Evolutionary conservation across 2,797 vertebrate genomes (phyloP).

Genomic region (Sebastes minor): DNA sequence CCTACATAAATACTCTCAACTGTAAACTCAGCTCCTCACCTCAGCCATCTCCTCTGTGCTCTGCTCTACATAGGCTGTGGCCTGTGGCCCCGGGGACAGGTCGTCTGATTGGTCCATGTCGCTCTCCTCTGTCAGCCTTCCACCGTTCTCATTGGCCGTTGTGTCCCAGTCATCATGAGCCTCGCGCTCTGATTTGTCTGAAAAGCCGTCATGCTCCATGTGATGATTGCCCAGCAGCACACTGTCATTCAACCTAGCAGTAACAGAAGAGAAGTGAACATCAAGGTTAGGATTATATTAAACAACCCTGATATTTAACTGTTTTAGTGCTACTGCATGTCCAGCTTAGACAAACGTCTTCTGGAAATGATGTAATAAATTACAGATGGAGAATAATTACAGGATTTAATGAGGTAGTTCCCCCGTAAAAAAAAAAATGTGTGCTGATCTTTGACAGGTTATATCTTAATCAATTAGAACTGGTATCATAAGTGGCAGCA

Average conservation of each 20-base stretch:
- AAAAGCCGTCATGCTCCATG: slow-evolving; percentile 92
- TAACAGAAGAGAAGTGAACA: slow-evolving; percentile 30
- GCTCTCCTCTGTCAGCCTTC: slow-evolving; percentile 88
- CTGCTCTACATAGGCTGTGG: slow-evolving; percentile 92
- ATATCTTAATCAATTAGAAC: not conserved
- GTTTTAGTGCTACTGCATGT: not conserved
- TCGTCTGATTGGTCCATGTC: slow-evolving; percentile 92
- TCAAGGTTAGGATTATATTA: not conserved
- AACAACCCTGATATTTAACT: not conserved
- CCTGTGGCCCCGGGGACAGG: slow-evolving; percentile 75
- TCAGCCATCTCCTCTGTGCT: slow-evolving; percentile 92
- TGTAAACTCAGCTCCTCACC: slow-evolving; percentile 74
- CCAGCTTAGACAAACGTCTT: not conserved
- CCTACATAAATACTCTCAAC: not conserved
- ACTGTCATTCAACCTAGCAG: slow-evolving; percentile 86
- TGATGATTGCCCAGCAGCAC: slow-evolving; percentile 84
- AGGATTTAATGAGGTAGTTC: not conserved
- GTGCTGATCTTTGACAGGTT: not conserved
- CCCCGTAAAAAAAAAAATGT: not conserved
- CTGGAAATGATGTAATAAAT: not conserved
- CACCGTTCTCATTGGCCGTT: slow-evolving; percentile 85
- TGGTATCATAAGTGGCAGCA: not conserved
- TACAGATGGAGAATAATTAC: not conserved
- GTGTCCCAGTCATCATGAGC: slow-evolving; percentile 90
- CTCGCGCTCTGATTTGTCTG: slow-evolving; percentile 93